Evolutionary conservation across 2,113 vertebrate species (phyloP).

Genomic region (Scomber colias): DNA sequence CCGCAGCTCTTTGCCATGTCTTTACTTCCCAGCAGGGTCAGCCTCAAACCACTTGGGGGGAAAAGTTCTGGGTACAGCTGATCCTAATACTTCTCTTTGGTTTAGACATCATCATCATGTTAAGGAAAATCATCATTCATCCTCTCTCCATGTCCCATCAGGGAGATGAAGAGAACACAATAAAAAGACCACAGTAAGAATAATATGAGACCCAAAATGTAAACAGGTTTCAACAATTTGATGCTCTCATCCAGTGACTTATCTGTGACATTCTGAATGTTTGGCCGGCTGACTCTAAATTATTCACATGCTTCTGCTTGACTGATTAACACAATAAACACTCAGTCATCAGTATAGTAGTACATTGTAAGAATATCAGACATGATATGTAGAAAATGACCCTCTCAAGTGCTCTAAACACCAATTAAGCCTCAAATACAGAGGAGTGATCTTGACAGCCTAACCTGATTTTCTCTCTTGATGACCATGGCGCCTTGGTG

Average conservation of each 20-base stretch:
- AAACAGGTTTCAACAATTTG: neutral
- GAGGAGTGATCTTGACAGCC: neutral
- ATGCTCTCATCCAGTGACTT: neutral
- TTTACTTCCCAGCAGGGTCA: slow-evolving; percentile 39
- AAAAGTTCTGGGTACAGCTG: slow-evolving; percentile 57
- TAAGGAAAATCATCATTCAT: slow-evolving; percentile 21
- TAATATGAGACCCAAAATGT: neutral
- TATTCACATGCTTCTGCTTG: neutral
- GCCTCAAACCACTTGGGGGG: slow-evolving; percentile 53
- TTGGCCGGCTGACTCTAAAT: neutral
- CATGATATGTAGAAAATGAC: neutral
- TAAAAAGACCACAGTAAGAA: neutral
- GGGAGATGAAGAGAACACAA: neutral
- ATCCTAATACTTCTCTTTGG: slow-evolving; percentile 20
- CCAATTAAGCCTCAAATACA: slow-evolving; percentile 5
- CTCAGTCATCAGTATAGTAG: neutral
- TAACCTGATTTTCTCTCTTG: slow-evolving; percentile 50
- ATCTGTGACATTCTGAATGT: no score
- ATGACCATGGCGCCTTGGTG: slow-evolving; percentile 28
- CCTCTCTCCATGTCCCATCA: neutral
- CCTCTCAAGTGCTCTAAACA: slow-evolving; percentile 6
- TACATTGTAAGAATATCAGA: neutral
- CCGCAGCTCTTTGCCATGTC: slow-evolving; percentile 27
- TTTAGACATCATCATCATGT: slow-evolving; percentile 25
- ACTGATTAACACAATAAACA: neutral